Base-by-base conservation (phyloP, 1,140 invertebrate species). In the Chironomus tepperi region DNA sequence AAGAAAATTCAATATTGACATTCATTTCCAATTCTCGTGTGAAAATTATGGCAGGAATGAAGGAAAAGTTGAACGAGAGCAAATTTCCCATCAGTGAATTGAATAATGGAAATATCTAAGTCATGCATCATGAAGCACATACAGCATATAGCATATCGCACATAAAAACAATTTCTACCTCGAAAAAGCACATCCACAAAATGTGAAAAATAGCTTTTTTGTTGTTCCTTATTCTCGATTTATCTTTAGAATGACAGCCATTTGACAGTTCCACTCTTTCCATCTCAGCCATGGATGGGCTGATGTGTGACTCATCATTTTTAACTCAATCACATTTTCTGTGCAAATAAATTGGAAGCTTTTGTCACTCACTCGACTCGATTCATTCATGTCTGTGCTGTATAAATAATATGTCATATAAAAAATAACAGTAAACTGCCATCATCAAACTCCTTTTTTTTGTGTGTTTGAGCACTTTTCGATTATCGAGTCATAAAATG, bases 31-130 rank as follows among this genome's bases (percentile, higher is more conserved):
- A 15, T 57, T 57, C 12, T 57, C 24, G 24, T 34, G 24, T 34
- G 24, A 34, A 34, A 34, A 34, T 34, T 34, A 34, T 57, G 8
- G 12, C 12, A 12, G 2, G 43, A 57, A 57, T 57, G 12, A 57
- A 57, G 8, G 47, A 12, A 15, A 57, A 15, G n/a, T 5, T n/a
- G 47, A 57, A 34, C 24, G 47, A 57, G 9, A 57, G 47, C 12
- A 57, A 57, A 57, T n/a, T 15, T 57, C 47, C 47, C 47, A 57
- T 57, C 47, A 57, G 47, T 57, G 47, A 57, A n/a, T 57, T 57
- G 8, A n/a, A 57, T 57, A 57, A 57, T 57, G 47, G 47, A 57
- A 57, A 57, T n/a, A n/a, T 57, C 47, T 15, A 12, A 9, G 47
- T 57, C 47, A 57, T 57, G 47, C 47, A 57, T 57, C 47, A 57